These are phyloP conservation scores for Drosophila dunni DNA, from an alignment of 1,140 invertebrate genomes.

Conservation along the genomic window DNA sequence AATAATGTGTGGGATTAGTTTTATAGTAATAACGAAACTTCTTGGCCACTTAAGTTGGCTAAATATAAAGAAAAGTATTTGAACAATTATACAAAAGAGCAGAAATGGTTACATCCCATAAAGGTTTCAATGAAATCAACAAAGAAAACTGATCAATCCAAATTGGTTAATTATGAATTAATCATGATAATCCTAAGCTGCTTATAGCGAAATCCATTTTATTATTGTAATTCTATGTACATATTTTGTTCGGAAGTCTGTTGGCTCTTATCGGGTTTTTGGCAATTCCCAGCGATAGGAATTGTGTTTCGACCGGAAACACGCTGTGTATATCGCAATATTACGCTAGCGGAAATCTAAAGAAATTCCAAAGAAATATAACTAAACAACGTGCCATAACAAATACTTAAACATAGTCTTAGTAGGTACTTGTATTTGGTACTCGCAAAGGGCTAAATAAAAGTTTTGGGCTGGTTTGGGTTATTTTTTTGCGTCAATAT, in stretches of 20 bases:
- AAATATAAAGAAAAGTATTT: too few species aligned
- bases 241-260: conserved; percentile 13
- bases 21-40: too few species aligned
- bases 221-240: not conserved
- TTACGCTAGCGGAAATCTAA: conserved; percentile 17
- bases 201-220: conserved; percentile 7
- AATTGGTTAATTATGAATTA: conserved; percentile 7
- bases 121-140: not conserved
- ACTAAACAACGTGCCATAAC: not conserved
- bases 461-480: not conserved
- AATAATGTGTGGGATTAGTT: too few species aligned
- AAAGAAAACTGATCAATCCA: not conserved
- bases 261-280: conserved; percentile 5
- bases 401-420: conserved; percentile 11
- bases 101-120: too few species aligned
- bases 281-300: conserved; percentile 23
- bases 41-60: too few species aligned
- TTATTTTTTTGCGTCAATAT: conserved; percentile 60
- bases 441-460: conserved; percentile 39
- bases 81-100: too few species aligned
- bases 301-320: conserved; percentile 20
- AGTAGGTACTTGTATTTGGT: conserved; percentile 7
- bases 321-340: conserved; percentile 8
- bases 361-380: conserved; percentile 2
- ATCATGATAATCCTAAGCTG: conserved; percentile 12